Evolutionary conservation across 2,888 invertebrate species (phyloP), one percentile per base, ranked within the genome.

Genomic region (Arenicola marina): DNA sequence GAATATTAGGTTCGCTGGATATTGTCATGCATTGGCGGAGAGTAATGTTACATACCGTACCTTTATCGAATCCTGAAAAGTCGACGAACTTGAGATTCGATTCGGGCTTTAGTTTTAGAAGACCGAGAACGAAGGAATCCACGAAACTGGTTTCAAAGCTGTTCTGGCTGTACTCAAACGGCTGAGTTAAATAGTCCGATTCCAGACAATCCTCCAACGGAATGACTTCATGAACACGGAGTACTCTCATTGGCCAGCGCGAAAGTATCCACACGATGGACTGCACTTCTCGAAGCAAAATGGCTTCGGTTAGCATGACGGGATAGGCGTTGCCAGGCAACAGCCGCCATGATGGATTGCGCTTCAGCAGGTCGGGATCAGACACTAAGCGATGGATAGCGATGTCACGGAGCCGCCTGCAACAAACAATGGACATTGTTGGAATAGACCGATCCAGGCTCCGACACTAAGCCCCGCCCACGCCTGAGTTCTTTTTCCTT

Each of bases 261-360:
- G 77, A 72, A n/a, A 78, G 73, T 15, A 78, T 65, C 64, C 69
- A 74, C n/a, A 72, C 69, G 28, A 78, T 70, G 15, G 77, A 61
- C 21, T 69, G 69, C 2, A 76, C 68, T 48, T 78, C 75, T 46
- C 76, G 56, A 61, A 75, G 75, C n/a, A 74, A 72, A 21, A 78
- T 78, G 56, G 78, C 78, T 59, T 77, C 77, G 1, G 75, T 69
- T 46, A 78, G 60, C 44, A 78, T 59, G 15, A 67, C 56, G 1
- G 77, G 78, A 63, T 76, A 78, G 28, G 76, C 66, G 61, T 75
- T 74, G 33, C 63, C 66, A 4, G 78, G 78, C 43, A 78, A 59
- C 48, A 74, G 62, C 11, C 59, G 54, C 32, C 66, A 55, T 4
- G 55, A 58, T 32, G 62, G 64, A 54, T 70, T 61, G n/a, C 62